Percentiles rank a stretch among this genome's conserved stretches.
Conservation (phyloP, 2,888 invertebrate species). For the Hololepta plana region DNA sequence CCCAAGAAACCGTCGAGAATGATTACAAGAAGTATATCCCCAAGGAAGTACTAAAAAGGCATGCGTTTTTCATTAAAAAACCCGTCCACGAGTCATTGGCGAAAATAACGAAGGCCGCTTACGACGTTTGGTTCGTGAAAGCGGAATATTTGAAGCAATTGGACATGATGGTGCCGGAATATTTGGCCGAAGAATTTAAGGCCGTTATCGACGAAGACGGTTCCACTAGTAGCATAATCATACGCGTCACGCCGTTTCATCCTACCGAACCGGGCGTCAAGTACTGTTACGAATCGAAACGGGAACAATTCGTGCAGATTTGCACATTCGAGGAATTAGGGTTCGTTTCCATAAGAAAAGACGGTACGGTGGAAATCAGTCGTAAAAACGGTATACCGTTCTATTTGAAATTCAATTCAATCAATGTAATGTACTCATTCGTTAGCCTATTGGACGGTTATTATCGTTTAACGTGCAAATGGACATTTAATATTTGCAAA, state of each 20-base stretch:
- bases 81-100: constrained; percentile 50
- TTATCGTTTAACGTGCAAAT: constrained; percentile 70
- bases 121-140: constrained; percentile 54
- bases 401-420: constrained; percentile 50
- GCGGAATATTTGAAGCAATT: constrained; percentile 66
- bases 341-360: constrained; percentile 56
- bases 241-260: constrained; percentile 47
- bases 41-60: constrained; percentile 54
- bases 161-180: constrained; percentile 64
- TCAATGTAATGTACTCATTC: constrained; percentile 53
- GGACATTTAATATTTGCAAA: constrained; percentile 79
- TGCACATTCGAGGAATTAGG: constrained; percentile 72
- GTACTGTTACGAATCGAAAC: constrained; percentile 39
- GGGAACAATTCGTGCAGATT: constrained; percentile 38
- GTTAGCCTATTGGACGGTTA: constrained; percentile 73
- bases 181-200: constrained; percentile 56
- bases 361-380: constrained; percentile 57
- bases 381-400: constrained; percentile 60
- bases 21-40: constrained; percentile 75
- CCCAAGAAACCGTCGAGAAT: constrained; percentile 48
- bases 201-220: constrained; percentile 49
- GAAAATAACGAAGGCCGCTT: constrained; percentile 35
- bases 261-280: constrained; percentile 46
- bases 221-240: constrained; percentile 45
- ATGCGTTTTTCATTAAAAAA: constrained; percentile 57